These are phyloP conservation scores for Ceratitis capitata DNA, from an alignment of 1,140 invertebrate genomes.

Conservation along the genomic window DNA sequence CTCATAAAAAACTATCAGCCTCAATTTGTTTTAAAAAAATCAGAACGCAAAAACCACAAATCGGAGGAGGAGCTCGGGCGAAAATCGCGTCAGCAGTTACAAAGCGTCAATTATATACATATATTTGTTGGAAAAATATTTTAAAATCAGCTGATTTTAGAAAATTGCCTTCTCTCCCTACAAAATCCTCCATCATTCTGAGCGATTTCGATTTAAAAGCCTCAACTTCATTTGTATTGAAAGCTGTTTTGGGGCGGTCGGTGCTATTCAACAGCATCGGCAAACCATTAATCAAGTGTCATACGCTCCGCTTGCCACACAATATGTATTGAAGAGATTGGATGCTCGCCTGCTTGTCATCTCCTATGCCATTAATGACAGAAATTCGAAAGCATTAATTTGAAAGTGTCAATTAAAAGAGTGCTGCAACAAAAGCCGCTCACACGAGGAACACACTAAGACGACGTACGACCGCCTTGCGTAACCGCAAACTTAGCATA, in stretches of 20 bases:
- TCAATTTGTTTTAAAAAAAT: too few species aligned
- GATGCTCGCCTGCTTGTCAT: conserved; percentile 1
- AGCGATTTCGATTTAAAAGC: background rate
- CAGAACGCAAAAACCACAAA: too few species aligned
- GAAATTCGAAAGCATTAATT: conserved; percentile 12
- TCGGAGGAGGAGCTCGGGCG: too few species aligned
- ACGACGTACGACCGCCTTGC: background rate
- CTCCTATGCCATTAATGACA: conserved; percentile 21
- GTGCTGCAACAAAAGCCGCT: background rate
- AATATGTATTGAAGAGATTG: background rate
- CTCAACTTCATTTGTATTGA: background rate
- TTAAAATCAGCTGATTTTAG: background rate
- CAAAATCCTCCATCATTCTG: too few species aligned
- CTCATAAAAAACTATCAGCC: too few species aligned
- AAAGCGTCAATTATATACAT: too few species aligned
- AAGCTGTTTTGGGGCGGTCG: too few species aligned
- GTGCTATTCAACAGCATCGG: background rate
- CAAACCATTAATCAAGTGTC: background rate
- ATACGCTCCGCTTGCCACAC: background rate
- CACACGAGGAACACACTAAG: background rate
- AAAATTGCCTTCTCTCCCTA: background rate
- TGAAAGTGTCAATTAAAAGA: conserved; percentile 21
- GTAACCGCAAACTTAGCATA: conserved; percentile 35
- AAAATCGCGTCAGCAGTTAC: too few species aligned
- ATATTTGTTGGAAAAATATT: too few species aligned